Base-by-base conservation (phyloP, 2,888 invertebrate genomes). In the Geophilus truncorum region DNA sequence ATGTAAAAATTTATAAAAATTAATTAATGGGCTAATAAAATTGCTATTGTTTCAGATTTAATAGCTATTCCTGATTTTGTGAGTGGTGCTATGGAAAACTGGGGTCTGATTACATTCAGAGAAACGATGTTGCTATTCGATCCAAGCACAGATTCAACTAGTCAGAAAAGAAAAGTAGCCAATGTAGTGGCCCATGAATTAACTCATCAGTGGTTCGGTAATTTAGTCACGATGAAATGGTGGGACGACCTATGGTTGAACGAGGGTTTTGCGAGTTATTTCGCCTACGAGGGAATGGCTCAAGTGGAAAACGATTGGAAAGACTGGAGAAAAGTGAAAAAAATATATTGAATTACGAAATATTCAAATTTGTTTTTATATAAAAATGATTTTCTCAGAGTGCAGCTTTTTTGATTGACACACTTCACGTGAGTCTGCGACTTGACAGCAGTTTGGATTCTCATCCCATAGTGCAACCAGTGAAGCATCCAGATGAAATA, bases 391-490 rank as follows among this genome's bases (percentile, higher is more conserved):
- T 51, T 28, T 15, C 23, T n/a, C n/a, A 79, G 79, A 51, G 45
- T 25, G 32, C 78, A n/a, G 36, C 34, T 34, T 34, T 78, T 78
- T 15, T 78, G 23, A 15, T 78, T 10, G 25, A 32, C 2, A 28
- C 12, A 23, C 34, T 34, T 23, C 94, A 95, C 83, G 86, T 90
- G 0, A 95, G 94, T 0, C 86, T 96, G 82, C 88, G 88, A 15
- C 88, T 91, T 0, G 97, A 98, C 86, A 91, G 94, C 0, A 93
- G 93, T 78, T 86, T 93, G 5, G 93, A 92, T 79, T 95, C 97
- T 0, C 97, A 97, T 88, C 94, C 97, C 0, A 96, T 98, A 82
- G 93, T 96, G 6, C 93, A 94, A 86, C 90, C 90, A 0, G 96
- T 97, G 18, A 89, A 90, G 32, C 93, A 94, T 83, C 96, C 97